Base-by-base conservation (phyloP, 2,797 vertebrate species). In the Galagoides demidoff region DNA sequence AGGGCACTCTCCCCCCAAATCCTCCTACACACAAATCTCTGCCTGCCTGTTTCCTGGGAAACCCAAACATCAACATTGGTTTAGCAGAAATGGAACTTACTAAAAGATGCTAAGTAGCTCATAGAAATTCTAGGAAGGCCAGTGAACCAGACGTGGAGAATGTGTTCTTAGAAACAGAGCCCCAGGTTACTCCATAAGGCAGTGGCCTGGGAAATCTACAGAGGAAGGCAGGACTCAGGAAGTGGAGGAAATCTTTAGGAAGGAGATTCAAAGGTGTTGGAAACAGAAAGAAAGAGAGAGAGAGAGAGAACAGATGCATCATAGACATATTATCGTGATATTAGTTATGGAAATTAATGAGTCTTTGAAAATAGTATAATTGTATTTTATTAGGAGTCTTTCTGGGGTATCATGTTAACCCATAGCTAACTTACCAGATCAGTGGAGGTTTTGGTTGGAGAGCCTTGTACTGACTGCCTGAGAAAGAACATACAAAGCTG, bases 11-110 rank as follows among this genome's bases (percentile, higher is more conserved):
- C 27, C 61, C 13, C 59, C n/a, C 27, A 27, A 95, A 68, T 23
- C 10, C 19, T 90, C 73, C 63, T 83, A 81, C 57, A 73, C 64
- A 92, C 34, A 85, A 73, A 66, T 73, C 70, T 88, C 25, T 64
- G 22, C 39, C 61, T 61, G 39, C 70, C 7, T 84, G 89, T 95
- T 96, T 91, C 86, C 59, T 92, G 77, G 82, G 89, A 89, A 96
- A 89, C 81, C 52, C 57, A 95, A 92, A 87, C 20, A 81, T 93
- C 81, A 94, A 63, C 78, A 66, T 8, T 37, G 23, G n/a, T 25
- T 85, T 64, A 68, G 34, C 71, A 92, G 49, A 76, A 81, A 95
- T 95, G 31, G 39, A 81, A 70, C 49, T 45, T 71, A 64, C 81
- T 39, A 74, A 92, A 90, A 39, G 73, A 23, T 81, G 87, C 57